Base-by-base conservation (phyloP, 2,113 vertebrate genomes). In the Pituophis catenifer region DNA sequence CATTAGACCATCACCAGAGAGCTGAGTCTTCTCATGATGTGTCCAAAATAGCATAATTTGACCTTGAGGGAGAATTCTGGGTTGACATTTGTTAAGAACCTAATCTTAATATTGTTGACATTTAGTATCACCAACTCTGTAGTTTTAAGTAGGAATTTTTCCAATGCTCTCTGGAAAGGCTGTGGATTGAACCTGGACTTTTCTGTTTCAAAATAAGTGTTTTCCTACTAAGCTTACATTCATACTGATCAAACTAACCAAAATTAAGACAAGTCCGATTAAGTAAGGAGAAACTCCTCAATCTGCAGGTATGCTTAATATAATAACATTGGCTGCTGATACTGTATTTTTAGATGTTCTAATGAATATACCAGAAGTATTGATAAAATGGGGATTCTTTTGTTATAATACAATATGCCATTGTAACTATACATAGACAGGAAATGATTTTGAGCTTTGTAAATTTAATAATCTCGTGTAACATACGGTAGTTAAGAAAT, bases 281-380 rank as follows among this genome's bases (percentile, higher is more conserved):
- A 1, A 8, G 29, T 3, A 21, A 52, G 3, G 44, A 62, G 55
- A 38, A 62, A 48, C 12, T 90, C 11, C 6, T 38, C 21, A 23
- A 33, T 48, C 26, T 58, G 44, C 1, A 33, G 10, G n/a, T 55
- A 33, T 57, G 54, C n/a, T 89, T 89, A 19, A 10, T 24, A 52
- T 93, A 58, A 90, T 44, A 58, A 96, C 96, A 96, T 93, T 92
- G 95, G 55, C 59, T 92, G 88, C 93, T 92, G 7, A 93, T 93
- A 94, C 93, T 33, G 0, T 1, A 0, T 81, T 54, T 53, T 92
- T 88, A 29, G 90, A 52, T 93, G 88, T 6, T 21, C 65, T 93
- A 88, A 88, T 94, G 33, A 86, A 38, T 13, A 0, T 33, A 52
- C 1, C 1, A 12, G 8, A 90, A 93, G 92, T 2, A 38, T 33